Base-by-base conservation (phyloP, 2,888 invertebrate species). In the Leptopilina syphax region DNA sequence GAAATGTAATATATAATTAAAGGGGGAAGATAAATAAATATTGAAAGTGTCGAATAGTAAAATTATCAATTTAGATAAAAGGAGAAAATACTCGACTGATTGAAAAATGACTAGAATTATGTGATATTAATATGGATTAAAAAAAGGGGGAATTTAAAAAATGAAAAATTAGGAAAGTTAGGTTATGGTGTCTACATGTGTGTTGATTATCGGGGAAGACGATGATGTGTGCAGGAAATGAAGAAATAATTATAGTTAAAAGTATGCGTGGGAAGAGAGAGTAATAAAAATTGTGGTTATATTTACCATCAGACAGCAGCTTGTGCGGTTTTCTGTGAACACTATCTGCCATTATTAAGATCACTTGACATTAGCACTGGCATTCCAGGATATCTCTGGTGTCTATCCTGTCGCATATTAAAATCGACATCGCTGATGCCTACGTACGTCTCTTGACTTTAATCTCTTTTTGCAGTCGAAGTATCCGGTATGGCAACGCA, bases 321-420 rank as follows among this genome's bases (percentile, higher is more conserved):
- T 89, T 90, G 86, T 90, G 90, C 85, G 89, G 85, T 86, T 90
- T 90, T 87, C 88, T 89, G 87, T 89, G 90, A 83, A 88, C 90
- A 89, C 87, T 90, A 85, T 90, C 91, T 86, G 90, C 90, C 90
- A 91, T 91, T 87, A 88, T 89, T 90, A 84, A 84, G 54, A 70
- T 6, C 24, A 70, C 70, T 83, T 83, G 77, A 81, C 86, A 86
- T 89, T 89, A 88, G 81, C 86, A 89, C 84, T 85, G 86, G 88
- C 78, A 76, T 65, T 80, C 78, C 79, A 83, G 79, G 81, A 85
- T 85, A 83, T 85, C 83, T 79, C 83, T 84, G 84, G 81, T 83
- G 83, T 84, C 85, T 83, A 77, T 85, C 80, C 84, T 85, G 81
- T 86, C 79, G 84, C 86, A 85, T 87, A 85, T 85, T 87, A 86